phyloP scores from a whole-genome alignment of 2,113 vertebrate species.

The Percina caprodes region DNA sequence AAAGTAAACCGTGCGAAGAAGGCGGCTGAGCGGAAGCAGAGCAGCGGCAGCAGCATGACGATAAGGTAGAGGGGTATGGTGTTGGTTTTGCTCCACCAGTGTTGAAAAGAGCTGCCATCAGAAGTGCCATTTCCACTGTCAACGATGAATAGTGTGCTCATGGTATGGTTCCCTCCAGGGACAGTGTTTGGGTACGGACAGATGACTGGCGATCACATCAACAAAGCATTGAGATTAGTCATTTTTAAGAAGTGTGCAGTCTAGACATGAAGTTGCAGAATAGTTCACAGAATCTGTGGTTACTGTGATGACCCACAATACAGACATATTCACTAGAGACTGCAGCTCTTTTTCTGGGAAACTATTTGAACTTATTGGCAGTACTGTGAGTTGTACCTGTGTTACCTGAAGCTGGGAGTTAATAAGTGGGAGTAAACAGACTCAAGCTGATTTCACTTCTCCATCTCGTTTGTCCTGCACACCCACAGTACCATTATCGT shows the following conservation, averaged over 20 bases:
- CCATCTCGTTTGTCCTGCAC: too few species aligned
- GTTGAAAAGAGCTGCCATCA: constrained; percentile 80
- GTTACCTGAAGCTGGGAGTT: too few species aligned
- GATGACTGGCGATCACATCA: constrained; percentile 85
- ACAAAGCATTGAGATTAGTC: not conserved
- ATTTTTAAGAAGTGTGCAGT: not conserved
- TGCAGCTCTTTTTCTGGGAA: too few species aligned
- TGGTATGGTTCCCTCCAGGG: constrained; percentile 52
- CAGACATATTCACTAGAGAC: too few species aligned
- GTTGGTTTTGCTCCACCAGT: constrained; percentile 92
- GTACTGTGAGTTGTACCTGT: too few species aligned
- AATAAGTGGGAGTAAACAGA: too few species aligned
- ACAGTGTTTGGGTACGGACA: constrained; percentile 84
- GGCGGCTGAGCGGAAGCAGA: constrained; percentile 96
- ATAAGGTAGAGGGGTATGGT: constrained; percentile 95
- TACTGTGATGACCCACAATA: too few species aligned
- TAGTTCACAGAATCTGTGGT: too few species aligned
- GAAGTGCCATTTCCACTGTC: constrained; percentile 68
- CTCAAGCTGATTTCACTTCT: too few species aligned
- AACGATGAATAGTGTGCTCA: not conserved
- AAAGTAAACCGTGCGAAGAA: constrained; percentile 98
- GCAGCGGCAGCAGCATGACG: constrained; percentile 90
- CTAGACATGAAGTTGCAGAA: too few species aligned
- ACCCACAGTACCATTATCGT: too few species aligned
- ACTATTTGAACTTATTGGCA: too few species aligned